Evolutionary conservation across 2,113 vertebrate genomes (phyloP), one percentile per base, ranked within the genome.

Genomic region (Rhinoptilus africanus): DNA sequence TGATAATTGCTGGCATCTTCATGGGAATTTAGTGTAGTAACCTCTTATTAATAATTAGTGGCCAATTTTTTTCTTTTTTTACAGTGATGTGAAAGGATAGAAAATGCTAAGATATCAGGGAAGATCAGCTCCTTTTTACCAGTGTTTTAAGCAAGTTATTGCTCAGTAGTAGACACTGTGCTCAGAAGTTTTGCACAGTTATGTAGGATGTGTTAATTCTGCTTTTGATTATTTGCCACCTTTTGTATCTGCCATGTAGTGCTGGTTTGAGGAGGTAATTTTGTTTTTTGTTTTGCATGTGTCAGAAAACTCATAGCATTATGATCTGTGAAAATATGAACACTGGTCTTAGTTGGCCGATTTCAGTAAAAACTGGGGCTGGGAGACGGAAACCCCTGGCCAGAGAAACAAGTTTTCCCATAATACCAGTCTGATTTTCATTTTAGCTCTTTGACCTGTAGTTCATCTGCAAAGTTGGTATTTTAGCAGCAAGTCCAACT

Each of bases 1-100:
- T 96, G 95, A 92, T 97, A 88, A 97, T 98, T 93, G 89, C 93
- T 97, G 97, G 97, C 97, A 97, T 97, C 95, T 96, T 94, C 66
- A 67, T 91, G 73, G 87, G 92, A 97, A 96, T 96, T 96, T 79
- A 95, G 54, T 67, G 85, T 89, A 93, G 80, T 85, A 96, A 96
- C 78, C 87, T 92, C 95, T 97, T 96, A 96, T 76, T 93, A 95
- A 96, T 92, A 97, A 97, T 91, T 92, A 97, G 89, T 88, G 93
- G 67, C 47, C 68, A 41, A 18, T 76, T 84, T 80, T 63, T 23
- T 21, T 37, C 59, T 22, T 75, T 96, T 67, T 78, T 91, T 91
- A 56, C 45, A 47, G 48, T 89, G 88, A 75, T 30, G 12, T 80
- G 79, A 80, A 89, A 94, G 53, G 53, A 37, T 34, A 59, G 35